Evolutionary conservation across 2,797 vertebrate species (phyloP).

Genomic region (Adrianichthys oophorus): DNA sequence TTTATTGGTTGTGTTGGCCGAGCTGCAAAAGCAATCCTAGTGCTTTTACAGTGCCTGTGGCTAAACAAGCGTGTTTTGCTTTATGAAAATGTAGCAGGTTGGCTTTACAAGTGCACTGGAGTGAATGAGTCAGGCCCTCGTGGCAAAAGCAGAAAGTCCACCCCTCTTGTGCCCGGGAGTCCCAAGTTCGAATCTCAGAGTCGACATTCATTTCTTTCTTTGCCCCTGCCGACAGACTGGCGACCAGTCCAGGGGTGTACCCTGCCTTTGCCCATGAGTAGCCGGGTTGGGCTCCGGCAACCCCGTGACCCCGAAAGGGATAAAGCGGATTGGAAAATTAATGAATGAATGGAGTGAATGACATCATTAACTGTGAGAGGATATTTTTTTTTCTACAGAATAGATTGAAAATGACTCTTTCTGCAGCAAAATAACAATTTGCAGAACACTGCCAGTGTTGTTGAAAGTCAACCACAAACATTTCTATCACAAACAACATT

Average conservation of each 20-base stretch:
- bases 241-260: too few species aligned
- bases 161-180: too few species aligned
- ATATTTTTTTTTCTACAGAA: constrained; percentile 11
- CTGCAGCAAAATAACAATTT: constrained; percentile 1
- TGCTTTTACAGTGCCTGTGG: constrained; percentile 12
- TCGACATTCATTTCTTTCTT: too few species aligned
- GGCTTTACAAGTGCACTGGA: constrained; percentile 29
- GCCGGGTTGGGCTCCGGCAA: too few species aligned
- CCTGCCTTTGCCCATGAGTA: too few species aligned
- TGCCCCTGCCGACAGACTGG: too few species aligned
- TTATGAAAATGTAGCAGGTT: constrained; percentile 20
- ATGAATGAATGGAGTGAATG: too few species aligned
- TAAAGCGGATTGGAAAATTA: too few species aligned
- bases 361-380: constrained; percentile 33
- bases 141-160: too few species aligned
- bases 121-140: too few species aligned
- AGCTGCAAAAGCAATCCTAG: neutral
- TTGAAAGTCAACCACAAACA: constrained; percentile 3
- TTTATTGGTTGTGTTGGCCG: constrained; percentile 20
- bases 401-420: constrained; percentile 1
- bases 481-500: constrained; percentile 10
- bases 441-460: neutral
- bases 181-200: too few species aligned
- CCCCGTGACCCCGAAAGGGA: too few species aligned
- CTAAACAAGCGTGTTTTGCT: constrained; percentile 11